phyloP scores from a whole-genome alignment of 2,888 invertebrate genomes.

The Heliconius sara region DNA sequence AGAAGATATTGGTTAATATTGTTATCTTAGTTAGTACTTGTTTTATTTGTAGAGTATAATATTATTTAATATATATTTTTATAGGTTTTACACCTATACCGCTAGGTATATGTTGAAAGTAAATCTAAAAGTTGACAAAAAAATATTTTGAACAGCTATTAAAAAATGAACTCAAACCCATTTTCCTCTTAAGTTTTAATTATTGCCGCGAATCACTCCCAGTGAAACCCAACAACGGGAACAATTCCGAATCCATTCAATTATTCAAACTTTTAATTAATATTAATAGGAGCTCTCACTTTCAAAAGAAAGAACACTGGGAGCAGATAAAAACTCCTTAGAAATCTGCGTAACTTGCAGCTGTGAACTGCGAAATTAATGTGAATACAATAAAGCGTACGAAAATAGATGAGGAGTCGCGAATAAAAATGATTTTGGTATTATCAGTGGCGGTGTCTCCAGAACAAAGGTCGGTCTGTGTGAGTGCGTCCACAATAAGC shows the following conservation, averaged over 20 bases:
- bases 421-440: slow-evolving; percentile 77
- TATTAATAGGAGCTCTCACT: slow-evolving; percentile 82
- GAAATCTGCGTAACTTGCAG: slow-evolving; percentile 80
- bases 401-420: slow-evolving; percentile 72
- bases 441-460: slow-evolving; percentile 58
- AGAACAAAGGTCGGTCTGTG: slow-evolving; percentile 68
- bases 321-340: slow-evolving; percentile 81
- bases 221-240: slow-evolving; percentile 74
- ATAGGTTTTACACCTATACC: too few species aligned
- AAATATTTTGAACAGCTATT: slow-evolving; percentile 68
- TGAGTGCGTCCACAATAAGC: slow-evolving; percentile 74
- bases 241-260: slow-evolving; percentile 81
- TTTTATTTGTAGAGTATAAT: too few species aligned
- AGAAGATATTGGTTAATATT: too few species aligned
- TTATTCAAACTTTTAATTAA: slow-evolving; percentile 84
- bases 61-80: too few species aligned
- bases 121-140: slow-evolving; percentile 48
- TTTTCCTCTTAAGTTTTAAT: slow-evolving; percentile 72
- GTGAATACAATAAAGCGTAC: slow-evolving; percentile 81
- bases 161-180: slow-evolving; percentile 66
- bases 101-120: slow-evolving; percentile 12
- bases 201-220: slow-evolving; percentile 75
- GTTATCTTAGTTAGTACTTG: too few species aligned
- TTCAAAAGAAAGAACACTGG: slow-evolving; percentile 80
- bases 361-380: slow-evolving; percentile 81